phyloP scores from a whole-genome alignment of 2,113 vertebrate species.

The Actenoides hombroni region DNA sequence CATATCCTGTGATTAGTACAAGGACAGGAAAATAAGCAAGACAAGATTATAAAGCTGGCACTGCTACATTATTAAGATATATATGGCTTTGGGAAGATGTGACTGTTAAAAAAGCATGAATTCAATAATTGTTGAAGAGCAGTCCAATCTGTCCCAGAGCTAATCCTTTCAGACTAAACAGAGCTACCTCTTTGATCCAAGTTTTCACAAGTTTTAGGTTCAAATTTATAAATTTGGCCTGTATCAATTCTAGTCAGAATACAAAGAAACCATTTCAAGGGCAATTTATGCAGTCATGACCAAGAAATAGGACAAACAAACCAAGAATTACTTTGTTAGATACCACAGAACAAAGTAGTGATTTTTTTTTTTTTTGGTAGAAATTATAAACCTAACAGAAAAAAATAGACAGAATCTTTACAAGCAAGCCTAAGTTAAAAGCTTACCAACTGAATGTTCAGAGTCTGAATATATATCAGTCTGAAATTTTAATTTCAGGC shows the following conservation, averaged over 20 bases:
- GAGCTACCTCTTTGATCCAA: not conserved
- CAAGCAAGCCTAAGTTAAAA: not conserved
- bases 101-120: not conserved
- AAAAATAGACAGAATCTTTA: not conserved
- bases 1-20: not conserved
- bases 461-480: not conserved
- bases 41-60: not conserved
- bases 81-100: fast-evolving
- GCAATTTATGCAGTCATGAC: not conserved
- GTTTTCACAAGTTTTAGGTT: not conserved
- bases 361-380: not conserved
- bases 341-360: not conserved
- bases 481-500: not conserved
- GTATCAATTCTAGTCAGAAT: not conserved
- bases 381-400: not conserved
- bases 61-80: not conserved
- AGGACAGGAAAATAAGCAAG: not conserved
- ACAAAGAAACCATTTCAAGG: not conserved
- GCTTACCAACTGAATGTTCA: not conserved
- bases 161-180: not conserved
- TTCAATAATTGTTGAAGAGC: not conserved
- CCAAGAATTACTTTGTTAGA: not conserved
- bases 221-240: not conserved
- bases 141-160: not conserved
- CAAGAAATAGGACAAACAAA: not conserved